Base-by-base conservation (phyloP, 1,140 invertebrate species). In the Lerema accius region DNA sequence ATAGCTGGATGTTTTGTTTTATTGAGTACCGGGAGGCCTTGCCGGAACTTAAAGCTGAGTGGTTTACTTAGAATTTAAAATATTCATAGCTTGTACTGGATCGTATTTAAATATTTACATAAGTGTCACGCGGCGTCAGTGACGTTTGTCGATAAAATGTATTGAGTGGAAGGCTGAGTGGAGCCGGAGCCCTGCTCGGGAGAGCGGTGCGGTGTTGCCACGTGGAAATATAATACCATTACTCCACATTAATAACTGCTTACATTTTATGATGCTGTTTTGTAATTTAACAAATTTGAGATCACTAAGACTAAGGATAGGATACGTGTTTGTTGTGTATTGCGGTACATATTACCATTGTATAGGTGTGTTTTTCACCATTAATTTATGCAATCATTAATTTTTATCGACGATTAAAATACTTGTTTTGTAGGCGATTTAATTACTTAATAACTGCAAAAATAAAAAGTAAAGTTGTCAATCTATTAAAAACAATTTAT, bases 81-180 rank as follows among this genome's bases (percentile, higher is more conserved):
- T 92, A 92, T 92, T 92, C 91, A 92, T 92, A 90, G 91, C 88
- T 89, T 90, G 91, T 90, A 91, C 91, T 90, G 86, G 89, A 91
- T 92, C 89, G 89, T 91, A 92, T 92, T 91, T 92, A 92, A 92
- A 92, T 92, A 92, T 92, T 92, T 92, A 91, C 91, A 92, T 92
- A 91, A 92, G 86, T 91, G 87, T 91, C 89, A 91, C 86, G 83
- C 84, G 79, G 84, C 86, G 86, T 77, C 76, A 69, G 75, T 86
- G 84, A 89, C 85, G 80, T 81, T 85, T 89, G 83, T 84, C 85
- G 83, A 90, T 90, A 90, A 83, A 89, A 83, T 74, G 79, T 86
- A 86, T 86, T 83, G 84, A 81, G 84, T 79, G 78, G 82, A 86
- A 78, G 73, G 73, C 79, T 80, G 76, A 81, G 63, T 78, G 75